Evolutionary conservation across 2,797 vertebrate species (phyloP).

Genomic region (Sphenopsis melanotis): DNA sequence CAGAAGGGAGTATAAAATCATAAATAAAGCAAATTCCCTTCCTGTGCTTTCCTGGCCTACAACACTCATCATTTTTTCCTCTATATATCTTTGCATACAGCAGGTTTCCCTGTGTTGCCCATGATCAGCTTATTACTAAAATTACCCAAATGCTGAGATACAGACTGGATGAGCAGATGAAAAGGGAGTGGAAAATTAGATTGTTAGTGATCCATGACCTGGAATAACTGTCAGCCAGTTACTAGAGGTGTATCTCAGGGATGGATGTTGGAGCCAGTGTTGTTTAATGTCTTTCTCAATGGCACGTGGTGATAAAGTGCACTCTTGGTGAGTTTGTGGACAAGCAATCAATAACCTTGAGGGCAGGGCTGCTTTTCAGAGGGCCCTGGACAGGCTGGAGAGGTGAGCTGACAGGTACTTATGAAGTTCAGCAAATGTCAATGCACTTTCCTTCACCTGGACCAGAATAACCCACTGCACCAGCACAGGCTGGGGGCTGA

Average conservation of each 20-base stretch:
- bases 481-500: neutral
- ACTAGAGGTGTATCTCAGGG: neutral
- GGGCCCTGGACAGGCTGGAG: neutral
- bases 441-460: neutral
- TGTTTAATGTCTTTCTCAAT: neutral
- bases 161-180: neutral
- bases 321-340: neutral
- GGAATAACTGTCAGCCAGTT: neutral
- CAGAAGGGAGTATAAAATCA: neutral
- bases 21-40: neutral
- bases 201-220: neutral
- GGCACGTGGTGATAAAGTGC: neutral
- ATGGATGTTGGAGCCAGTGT: neutral
- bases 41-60: neutral
- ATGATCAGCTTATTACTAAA: neutral
- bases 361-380: neutral
- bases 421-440: neutral
- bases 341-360: neutral
- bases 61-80: neutral
- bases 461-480: neutral
- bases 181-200: neutral
- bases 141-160: neutral
- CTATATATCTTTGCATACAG: neutral
- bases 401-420: neutral
- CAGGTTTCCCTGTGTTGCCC: neutral